A percentile compares a stretch with the other conserved stretches of the same genome.
Conservation (phyloP, 2,113 vertebrate genomes). For the Rhabdomys dilectus region DNA sequence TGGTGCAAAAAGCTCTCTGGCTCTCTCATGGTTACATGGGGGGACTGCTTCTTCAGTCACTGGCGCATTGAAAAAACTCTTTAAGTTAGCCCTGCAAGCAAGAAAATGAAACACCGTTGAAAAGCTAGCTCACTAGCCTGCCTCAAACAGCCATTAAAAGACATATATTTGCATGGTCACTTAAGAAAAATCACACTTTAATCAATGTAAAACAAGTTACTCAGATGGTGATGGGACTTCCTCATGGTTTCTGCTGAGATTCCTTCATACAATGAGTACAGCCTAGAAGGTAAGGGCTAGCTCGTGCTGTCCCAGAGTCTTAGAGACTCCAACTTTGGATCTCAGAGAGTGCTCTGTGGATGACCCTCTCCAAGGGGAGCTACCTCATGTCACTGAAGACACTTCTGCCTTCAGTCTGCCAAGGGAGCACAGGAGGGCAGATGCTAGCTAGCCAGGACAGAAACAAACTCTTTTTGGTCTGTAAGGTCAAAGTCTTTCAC, state of each 20-base stretch:
- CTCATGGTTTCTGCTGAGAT: slow-evolving; percentile 57
- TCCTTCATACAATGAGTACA: slow-evolving; percentile 20
- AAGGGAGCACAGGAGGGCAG: neutral
- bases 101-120: slow-evolving; percentile 98
- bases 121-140: slow-evolving; percentile 93
- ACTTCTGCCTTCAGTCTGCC: neutral
- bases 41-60: slow-evolving; percentile 99
- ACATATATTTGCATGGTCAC: slow-evolving; percentile 78
- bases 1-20: slow-evolving; percentile 93
- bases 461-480: neutral
- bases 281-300: neutral
- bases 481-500: slow-evolving; percentile 29
- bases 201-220: slow-evolving; percentile 76
- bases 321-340: neutral
- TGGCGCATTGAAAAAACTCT: slow-evolving; percentile 97
- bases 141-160: slow-evolving; percentile 87
- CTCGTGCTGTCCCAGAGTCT: slow-evolving; percentile 33
- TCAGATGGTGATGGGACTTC: slow-evolving; percentile 52
- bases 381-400: neutral
- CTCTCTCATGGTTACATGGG: slow-evolving; percentile 97
- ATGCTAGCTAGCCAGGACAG: neutral
- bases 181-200: slow-evolving; percentile 75
- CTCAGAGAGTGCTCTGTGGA: slow-evolving; percentile 58
- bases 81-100: slow-evolving; percentile 99
- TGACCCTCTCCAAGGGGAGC: neutral